Conservation (phyloP, 2,888 invertebrate genomes). For the Terebella lapidaria region DNA sequence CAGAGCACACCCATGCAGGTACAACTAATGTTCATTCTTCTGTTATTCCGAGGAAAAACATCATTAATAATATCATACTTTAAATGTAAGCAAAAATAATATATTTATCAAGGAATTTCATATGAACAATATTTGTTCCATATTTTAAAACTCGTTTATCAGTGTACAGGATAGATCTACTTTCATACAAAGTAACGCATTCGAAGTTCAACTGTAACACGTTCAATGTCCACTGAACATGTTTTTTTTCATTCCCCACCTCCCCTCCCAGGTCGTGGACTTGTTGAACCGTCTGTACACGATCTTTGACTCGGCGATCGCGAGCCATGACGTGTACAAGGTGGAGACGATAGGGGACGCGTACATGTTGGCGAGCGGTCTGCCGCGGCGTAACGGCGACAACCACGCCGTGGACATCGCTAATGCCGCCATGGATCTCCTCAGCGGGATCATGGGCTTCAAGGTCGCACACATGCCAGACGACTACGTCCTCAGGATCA, state of each 20-base stretch:
- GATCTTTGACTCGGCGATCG: slow-evolving; percentile 37
- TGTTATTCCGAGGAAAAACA: too few relatives aligned
- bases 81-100: too few relatives aligned
- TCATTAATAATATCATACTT: too few relatives aligned
- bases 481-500: slow-evolving; percentile 30
- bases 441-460: slow-evolving; percentile 35
- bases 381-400: slow-evolving; percentile 36
- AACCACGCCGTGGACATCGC: slow-evolving; percentile 40
- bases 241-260: not conserved
- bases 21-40: too few relatives aligned
- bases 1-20: slow-evolving; percentile 37
- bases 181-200: too few relatives aligned
- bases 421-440: slow-evolving; percentile 35
- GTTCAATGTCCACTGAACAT: not conserved
- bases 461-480: slow-evolving; percentile 37
- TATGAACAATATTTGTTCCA: too few relatives aligned
- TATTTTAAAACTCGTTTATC: too few relatives aligned
- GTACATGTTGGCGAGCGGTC: slow-evolving; percentile 45
- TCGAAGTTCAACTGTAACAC: too few relatives aligned
- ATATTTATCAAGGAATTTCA: too few relatives aligned
- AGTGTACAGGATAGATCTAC: too few relatives aligned
- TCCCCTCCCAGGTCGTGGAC: slow-evolving; percentile 32
- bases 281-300: slow-evolving; percentile 34
- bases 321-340: slow-evolving; percentile 31
- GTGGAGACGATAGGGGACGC: slow-evolving; percentile 49